Percentiles rank a stretch among this genome's conserved stretches.
Conservation (phyloP, 2,113 vertebrate species). For the Suncus etruscus region DNA sequence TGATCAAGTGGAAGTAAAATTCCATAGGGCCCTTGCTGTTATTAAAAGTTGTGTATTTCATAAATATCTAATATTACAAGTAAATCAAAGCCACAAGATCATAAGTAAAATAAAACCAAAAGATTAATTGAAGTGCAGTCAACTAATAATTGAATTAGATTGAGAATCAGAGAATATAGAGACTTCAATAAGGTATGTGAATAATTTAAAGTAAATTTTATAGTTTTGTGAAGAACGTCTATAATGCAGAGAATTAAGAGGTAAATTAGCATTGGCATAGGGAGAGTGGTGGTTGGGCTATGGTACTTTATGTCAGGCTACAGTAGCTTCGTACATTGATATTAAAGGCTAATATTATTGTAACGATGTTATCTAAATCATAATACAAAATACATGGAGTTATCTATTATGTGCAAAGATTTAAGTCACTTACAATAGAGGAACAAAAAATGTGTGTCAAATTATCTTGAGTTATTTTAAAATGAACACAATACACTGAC, state of each 20-base stretch:
- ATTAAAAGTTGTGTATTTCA: background rate
- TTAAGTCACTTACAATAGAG: background rate
- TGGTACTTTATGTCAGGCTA: no score
- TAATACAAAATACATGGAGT: no score
- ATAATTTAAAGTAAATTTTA: background rate
- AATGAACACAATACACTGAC: background rate
- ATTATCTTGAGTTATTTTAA: background rate
- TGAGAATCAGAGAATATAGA: background rate
- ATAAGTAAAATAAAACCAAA: constrained; percentile 1
- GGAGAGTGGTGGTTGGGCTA: no score
- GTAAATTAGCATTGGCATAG: no score
- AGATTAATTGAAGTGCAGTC: background rate
- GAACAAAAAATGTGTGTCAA: background rate
- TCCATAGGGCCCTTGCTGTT: background rate
- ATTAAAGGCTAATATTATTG: no score
- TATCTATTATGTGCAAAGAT: background rate
- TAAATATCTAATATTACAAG: constrained; percentile 26
- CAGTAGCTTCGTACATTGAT: no score
- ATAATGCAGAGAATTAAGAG: no score
- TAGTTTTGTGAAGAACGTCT: background rate
- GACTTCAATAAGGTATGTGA: background rate
- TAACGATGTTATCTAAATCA: no score
- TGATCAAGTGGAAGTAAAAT: background rate
- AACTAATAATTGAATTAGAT: background rate
- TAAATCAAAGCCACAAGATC: background rate